Evolutionary conservation across 2,113 vertebrate genomes (phyloP).

Genomic region (Odocoileus hemionus): DNA sequence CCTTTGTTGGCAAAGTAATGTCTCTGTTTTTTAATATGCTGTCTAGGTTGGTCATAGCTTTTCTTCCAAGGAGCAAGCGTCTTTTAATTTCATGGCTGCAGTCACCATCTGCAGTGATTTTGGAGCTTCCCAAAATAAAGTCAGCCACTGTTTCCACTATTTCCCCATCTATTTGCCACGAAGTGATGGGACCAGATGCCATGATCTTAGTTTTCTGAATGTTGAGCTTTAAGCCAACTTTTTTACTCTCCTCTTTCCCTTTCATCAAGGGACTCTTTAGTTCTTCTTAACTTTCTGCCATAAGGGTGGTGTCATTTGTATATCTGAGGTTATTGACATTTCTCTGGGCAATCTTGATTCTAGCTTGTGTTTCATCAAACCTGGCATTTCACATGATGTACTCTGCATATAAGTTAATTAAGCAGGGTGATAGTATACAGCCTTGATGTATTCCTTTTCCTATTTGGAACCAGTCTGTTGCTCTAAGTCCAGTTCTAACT

Average conservation of each 20-base stretch:
- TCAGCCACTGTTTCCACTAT: neutral
- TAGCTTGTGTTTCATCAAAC: neutral
- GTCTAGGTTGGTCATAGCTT: neutral
- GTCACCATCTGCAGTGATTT: neutral
- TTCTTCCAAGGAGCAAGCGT: neutral
- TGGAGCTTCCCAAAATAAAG: neutral
- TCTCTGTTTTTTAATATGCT: neutral
- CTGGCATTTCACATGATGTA: neutral
- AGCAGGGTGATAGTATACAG: neutral
- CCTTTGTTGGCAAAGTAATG: neutral
- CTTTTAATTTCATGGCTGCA: neutral
- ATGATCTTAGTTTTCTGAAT: neutral
- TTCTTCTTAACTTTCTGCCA: neutral
- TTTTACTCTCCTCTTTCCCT: neutral
- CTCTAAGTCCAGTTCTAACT: neutral
- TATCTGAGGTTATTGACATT: neutral
- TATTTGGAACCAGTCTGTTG: neutral
- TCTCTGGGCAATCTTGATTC: neutral
- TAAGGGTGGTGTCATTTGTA: neutral
- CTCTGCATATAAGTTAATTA: neutral
- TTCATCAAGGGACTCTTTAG: neutral
- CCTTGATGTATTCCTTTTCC: neutral
- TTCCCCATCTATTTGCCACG: neutral
- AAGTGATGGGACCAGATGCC: neutral
- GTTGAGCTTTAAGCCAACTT: neutral